Evolutionary conservation across 2,113 vertebrate species (phyloP).

Genomic region (Oceanodroma tethys): DNA sequence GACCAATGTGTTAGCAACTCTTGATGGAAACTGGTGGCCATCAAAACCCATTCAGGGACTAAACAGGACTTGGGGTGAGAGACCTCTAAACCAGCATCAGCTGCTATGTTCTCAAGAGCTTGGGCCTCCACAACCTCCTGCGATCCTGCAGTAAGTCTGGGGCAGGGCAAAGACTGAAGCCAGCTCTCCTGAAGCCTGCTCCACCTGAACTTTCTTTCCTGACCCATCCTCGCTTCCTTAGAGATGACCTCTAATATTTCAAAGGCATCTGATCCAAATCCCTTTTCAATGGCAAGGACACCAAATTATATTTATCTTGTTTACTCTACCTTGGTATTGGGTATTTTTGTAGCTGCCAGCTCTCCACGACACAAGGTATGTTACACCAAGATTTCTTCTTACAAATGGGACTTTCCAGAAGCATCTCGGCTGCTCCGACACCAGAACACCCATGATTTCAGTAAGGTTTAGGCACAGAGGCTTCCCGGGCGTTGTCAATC

Average conservation of each 20-base stretch:
- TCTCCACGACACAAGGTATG: accelerated
- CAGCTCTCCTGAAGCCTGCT: neutral
- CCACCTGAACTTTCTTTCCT: neutral
- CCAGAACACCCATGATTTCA: neutral
- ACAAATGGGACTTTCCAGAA: neutral
- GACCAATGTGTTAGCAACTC: neutral
- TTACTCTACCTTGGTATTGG: neutral
- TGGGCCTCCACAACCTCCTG: neutral
- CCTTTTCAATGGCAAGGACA: neutral
- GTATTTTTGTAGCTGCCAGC: neutral
- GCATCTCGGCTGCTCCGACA: neutral
- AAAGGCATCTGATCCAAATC: neutral
- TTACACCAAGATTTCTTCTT: neutral
- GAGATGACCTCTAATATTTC: neutral
- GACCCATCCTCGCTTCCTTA: neutral
- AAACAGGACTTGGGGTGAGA: neutral
- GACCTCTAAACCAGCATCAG: neutral
- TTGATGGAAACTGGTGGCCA: neutral
- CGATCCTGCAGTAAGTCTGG: neutral
- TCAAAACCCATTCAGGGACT: neutral
- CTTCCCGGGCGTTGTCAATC: neutral
- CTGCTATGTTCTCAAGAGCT: neutral
- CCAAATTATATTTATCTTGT: neutral
- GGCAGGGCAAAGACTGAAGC: neutral
- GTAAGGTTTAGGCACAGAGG: neutral